Evolutionary conservation across 2,888 invertebrate species (phyloP), one percentile per base, ranked within the genome.

Genomic region (Mythimna vitellina): DNA sequence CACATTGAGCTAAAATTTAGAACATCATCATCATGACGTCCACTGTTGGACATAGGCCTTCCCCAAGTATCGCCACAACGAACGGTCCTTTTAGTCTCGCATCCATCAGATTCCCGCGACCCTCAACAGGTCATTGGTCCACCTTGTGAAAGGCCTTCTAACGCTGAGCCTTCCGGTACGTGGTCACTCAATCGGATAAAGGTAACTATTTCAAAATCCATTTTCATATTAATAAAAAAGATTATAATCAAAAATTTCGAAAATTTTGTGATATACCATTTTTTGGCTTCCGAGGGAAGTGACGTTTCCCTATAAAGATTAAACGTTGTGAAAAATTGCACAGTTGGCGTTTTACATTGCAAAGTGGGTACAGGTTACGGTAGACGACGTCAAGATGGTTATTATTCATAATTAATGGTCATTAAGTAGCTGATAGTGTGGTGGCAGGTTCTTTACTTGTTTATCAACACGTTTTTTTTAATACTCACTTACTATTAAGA

Each of bases 261-360:
- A 35, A 58, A 12, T n/a, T 0, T 22, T 14, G 22, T 38, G 22
- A 38, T 60, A 22, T 8, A 14, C n/a, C 22, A 12, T 0, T 22
- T 60, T 58, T n/a, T 10, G 20, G 3, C n/a, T 12, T 20, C 12
- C 57, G 12, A n/a, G 12, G 54, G 54, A 53, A 70, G 35, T 46
- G 56, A 64, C 42, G 56, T 9, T 72, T 29, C 46, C 53, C 57
- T 67, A 74, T 82, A 73, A 70, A 53, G 25, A 46, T 70, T 53
- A 82, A 82, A 73, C 46, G 56, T 67, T 54, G 70, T 79, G 66
- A 80, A 78, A 82, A 82, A 74, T 79, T 73, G 53, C 61, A 67
- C 25, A 32, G 32, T 51, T 66, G n/a, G 73, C 29, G 73, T 79
- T 70, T 70, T 78, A 70, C n/a, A 25, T 73, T 80, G 79, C 46